Evolutionary conservation across 2,797 vertebrate genomes (phyloP).

Genomic region (Phrynocephalus guinanensis): DNA sequence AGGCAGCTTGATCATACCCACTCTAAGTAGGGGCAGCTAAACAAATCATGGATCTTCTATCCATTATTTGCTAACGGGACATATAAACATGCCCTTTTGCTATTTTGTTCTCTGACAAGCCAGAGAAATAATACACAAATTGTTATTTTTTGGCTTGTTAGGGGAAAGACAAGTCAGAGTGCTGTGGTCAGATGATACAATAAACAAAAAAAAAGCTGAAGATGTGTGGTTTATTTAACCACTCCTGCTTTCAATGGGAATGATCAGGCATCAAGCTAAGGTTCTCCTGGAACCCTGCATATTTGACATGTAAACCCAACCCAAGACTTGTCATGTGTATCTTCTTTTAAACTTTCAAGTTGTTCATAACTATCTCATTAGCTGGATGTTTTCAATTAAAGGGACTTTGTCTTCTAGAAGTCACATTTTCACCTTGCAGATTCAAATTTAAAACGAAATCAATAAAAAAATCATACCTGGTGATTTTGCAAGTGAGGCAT

Average conservation of each 20-base stretch:
- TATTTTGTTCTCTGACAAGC: not conserved
- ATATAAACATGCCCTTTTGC: not conserved
- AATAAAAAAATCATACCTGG: slow-evolving; percentile 86
- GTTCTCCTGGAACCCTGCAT: not conserved
- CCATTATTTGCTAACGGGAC: not conserved
- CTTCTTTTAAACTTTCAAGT: not conserved
- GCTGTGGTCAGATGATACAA: not conserved
- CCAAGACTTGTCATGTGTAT: not conserved
- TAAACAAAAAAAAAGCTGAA: not conserved
- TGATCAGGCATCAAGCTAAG: not conserved
- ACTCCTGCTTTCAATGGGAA: not conserved
- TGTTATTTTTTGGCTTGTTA: not conserved
- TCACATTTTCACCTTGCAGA: not conserved
- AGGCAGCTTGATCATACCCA: not conserved
- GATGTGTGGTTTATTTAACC: not conserved
- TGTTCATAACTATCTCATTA: not conserved
- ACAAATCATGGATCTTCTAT: not conserved
- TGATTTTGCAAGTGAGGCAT: slow-evolving; percentile 98
- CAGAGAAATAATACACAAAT: not conserved
- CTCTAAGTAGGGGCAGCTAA: too few species aligned
- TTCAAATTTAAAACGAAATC: not conserved
- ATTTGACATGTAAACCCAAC: not conserved
- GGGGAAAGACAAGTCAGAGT: not conserved
- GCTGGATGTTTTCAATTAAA: not conserved
- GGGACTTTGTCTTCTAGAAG: not conserved